These are phyloP conservation scores for Mus spretus DNA, from an alignment of 2,797 vertebrate genomes.

Conservation along the genomic window DNA sequence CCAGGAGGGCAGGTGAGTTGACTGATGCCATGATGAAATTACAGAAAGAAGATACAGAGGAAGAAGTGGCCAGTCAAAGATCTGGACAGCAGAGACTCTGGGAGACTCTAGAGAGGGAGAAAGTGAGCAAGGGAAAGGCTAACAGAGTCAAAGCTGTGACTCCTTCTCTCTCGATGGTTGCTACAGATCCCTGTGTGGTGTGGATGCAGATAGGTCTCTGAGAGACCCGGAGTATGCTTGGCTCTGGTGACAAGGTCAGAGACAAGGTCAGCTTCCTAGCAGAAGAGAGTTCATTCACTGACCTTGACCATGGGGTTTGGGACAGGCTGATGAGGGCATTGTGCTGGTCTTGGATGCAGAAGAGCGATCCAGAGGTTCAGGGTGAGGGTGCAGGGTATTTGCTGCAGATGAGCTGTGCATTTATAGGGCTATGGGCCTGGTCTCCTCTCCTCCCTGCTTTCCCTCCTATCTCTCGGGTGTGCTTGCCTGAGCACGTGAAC, in stretches of 20 bases:
- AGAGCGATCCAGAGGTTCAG: neutral
- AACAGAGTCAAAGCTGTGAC: neutral
- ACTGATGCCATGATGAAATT: neutral
- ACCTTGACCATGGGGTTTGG: conserved; percentile 61
- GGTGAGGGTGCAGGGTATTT: neutral
- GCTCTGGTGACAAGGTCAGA: neutral
- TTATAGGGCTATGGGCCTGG: neutral
- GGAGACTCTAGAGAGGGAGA: neutral
- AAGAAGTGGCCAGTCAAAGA: neutral
- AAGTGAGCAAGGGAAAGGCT: neutral
- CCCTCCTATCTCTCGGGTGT: neutral
- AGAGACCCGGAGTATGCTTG: neutral
- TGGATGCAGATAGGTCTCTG: neutral
- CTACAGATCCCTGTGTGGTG: neutral
- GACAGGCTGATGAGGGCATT: neutral
- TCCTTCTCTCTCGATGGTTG: neutral
- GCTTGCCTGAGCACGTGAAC: neutral
- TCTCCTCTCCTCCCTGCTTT: neutral
- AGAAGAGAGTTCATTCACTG: conserved; percentile 24
- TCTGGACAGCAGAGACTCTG: neutral
- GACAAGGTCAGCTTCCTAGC: neutral
- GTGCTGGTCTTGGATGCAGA: neutral
- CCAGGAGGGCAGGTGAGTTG: neutral
- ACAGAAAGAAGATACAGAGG: neutral
- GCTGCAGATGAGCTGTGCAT: neutral